Base-by-base conservation (phyloP, 2,797 vertebrate genomes). In the Astyanax mexicanus region DNA sequence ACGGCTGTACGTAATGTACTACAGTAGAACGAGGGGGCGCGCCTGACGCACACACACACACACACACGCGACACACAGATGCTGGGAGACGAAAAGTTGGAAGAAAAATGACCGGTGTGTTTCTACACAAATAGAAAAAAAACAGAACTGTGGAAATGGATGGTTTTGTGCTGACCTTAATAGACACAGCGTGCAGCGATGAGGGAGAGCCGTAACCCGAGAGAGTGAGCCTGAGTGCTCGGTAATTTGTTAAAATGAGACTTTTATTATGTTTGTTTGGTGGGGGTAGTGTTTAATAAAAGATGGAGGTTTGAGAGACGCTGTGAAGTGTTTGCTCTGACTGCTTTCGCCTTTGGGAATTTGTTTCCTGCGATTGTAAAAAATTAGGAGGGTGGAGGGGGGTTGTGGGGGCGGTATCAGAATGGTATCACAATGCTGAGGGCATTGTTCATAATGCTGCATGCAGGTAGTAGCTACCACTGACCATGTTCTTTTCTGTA, bases 201-300 rank as follows among this genome's bases (percentile, higher is more conserved):
- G 49, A 52, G 49, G 29, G 29, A 5, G 23, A 12, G 10, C 23
- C 21, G 23, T 1, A 29, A 15, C 52, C 52, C 25, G 25, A 55
- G 23, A 64, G 17, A 69, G 66, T 11, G 37, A 69, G 80, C 65
- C 76, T 84, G 67, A 79, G 69, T 81, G 83, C 77, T 44, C 0
- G 38, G 79, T 86, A 83, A 88, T 93, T 89, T 90, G 85, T 89
- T 89, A 83, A 86, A 89, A 90, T 86, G 74, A 83, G 80, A 84
- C 76, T 86, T 88, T 81, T 85, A 88, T 88, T 86, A 82, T 75
- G 85, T 89, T 74, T 89, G 80, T 89, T 86, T 87, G 85, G 84
- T 72, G 57, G 62, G 69, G 81, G 68, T 51, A 69, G 72, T 81
- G 83, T 81, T 90, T 85, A 89, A 90, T 90, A 90, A 89, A 90